Percentiles rank a stretch among this genome's conserved stretches.
Conservation (phyloP, 2,113 vertebrate genomes). For the Dolichotis patagonum region DNA sequence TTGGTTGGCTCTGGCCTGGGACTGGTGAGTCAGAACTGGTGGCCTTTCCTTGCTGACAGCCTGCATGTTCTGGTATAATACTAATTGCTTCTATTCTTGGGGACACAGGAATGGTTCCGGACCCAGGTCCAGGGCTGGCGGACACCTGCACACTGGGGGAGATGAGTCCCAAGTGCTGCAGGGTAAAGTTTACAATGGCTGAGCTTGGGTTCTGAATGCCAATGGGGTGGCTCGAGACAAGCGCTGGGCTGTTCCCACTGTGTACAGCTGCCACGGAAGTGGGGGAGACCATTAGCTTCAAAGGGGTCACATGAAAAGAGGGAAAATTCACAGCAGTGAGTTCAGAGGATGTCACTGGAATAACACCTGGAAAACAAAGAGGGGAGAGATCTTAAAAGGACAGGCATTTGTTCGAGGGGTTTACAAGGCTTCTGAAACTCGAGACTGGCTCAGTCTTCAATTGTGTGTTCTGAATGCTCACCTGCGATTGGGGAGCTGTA, state of each 20-base stretch:
- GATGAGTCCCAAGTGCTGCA: constrained; percentile 94
- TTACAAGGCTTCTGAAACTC: not conserved
- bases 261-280: constrained; percentile 85
- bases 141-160: constrained; percentile 85
- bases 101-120: constrained; percentile 72
- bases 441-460: not conserved
- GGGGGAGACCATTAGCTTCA: constrained; percentile 88
- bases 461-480: constrained; percentile 58
- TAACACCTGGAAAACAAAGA: constrained; percentile 87
- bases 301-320: constrained; percentile 86
- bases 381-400: constrained; percentile 11
- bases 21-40: constrained; percentile 83
- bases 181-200: constrained; percentile 94
- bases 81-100: constrained; percentile 81
- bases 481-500: constrained; percentile 92
- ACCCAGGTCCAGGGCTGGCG: constrained; percentile 75
- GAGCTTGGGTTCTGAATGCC: constrained; percentile 89
- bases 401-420: not conserved
- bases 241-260: constrained; percentile 81
- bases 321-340: constrained; percentile 90
- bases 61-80: constrained; percentile 75
- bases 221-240: constrained; percentile 76
- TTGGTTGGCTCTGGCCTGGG: constrained; percentile 60
- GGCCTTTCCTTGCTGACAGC: constrained; percentile 86
- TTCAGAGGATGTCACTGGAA: constrained; percentile 88